These are phyloP conservation scores for Baccha elongata DNA, from an alignment of 2,888 invertebrate genomes.

Conservation along the genomic window DNA sequence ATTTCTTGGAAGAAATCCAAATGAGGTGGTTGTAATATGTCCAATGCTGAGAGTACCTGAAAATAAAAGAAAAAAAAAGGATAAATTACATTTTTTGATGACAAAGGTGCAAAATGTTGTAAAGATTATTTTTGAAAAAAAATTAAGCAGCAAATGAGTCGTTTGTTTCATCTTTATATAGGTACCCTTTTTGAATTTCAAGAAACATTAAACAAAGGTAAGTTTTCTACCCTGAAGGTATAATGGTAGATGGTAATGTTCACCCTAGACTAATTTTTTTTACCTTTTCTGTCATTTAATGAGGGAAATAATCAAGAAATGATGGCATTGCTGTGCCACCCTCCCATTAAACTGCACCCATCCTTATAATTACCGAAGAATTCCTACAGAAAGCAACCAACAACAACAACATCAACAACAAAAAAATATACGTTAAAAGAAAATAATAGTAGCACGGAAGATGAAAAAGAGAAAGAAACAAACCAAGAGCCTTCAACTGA, in stretches of 20 bases:
- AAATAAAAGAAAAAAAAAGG: constrained; percentile 75
- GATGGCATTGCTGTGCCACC: constrained; percentile 15
- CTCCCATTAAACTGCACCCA: constrained; percentile 52
- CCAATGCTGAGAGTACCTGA: constrained; percentile 98
- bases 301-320: constrained; percentile 34
- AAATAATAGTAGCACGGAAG: constrained; percentile 15
- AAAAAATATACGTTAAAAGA: constrained; percentile 19
- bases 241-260: not conserved
- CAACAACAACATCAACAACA: not conserved
- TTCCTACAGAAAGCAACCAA: constrained; percentile 19
- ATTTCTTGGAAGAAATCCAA: constrained; percentile 99
- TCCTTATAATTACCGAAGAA: constrained; percentile 58
- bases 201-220: constrained; percentile 11
- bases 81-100: constrained; percentile 42
- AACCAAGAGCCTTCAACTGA: constrained; percentile 49
- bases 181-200: constrained; percentile 1
- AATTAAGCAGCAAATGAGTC: constrained; percentile 5
- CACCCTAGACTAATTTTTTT: constrained; percentile 1
- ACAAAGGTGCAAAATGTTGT: constrained; percentile 14
- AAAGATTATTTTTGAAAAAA: constrained; percentile 25
- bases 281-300: constrained; percentile 36
- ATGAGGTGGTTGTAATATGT: constrained; percentile 99
- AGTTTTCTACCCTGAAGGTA: not conserved
- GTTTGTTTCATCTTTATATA: constrained; percentile 16
- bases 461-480: constrained; percentile 2